Percentiles rank a stretch among this genome's conserved stretches.
Conservation (phyloP, 2,888 invertebrate genomes). For the Parnassius apollo region DNA sequence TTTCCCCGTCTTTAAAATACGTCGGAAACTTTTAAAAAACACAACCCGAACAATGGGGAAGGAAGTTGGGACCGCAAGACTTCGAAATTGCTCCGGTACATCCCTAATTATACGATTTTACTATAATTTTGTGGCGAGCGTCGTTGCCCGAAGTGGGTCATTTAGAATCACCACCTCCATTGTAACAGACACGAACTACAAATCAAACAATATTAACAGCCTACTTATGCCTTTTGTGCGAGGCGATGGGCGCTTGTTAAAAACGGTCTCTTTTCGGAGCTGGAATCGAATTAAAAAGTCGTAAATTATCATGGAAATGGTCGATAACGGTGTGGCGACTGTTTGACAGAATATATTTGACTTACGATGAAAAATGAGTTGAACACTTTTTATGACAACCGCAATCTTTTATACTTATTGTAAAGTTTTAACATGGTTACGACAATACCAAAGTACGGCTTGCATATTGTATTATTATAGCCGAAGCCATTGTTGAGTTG, state of each 20-base stretch:
- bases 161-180: slow-evolving; percentile 66
- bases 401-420: not conserved
- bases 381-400: not conserved
- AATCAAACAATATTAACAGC: slow-evolving; percentile 67
- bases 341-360: slow-evolving; percentile 13
- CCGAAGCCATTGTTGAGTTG: too few species aligned
- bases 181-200: slow-evolving; percentile 58
- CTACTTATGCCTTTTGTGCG: slow-evolving; percentile 48
- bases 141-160: slow-evolving; percentile 47
- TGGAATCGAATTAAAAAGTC: slow-evolving; percentile 39
- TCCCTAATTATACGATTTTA: slow-evolving; percentile 74
- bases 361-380: slow-evolving; percentile 9
- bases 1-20: slow-evolving; percentile 52
- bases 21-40: slow-evolving; percentile 43
- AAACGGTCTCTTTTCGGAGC: slow-evolving; percentile 47
- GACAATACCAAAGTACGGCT: too few species aligned
- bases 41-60: slow-evolving; percentile 64
- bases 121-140: slow-evolving; percentile 70
- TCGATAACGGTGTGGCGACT: slow-evolving; percentile 32
- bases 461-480: too few species aligned
- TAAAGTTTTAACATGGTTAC: too few species aligned
- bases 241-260: slow-evolving; percentile 42
- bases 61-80: slow-evolving; percentile 74
- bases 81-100: slow-evolving; percentile 59
- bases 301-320: slow-evolving; percentile 52